Evolutionary conservation across 2,888 invertebrate genomes (phyloP), one percentile per base, ranked within the genome.

Genomic region (Netelia fuscicornis): DNA sequence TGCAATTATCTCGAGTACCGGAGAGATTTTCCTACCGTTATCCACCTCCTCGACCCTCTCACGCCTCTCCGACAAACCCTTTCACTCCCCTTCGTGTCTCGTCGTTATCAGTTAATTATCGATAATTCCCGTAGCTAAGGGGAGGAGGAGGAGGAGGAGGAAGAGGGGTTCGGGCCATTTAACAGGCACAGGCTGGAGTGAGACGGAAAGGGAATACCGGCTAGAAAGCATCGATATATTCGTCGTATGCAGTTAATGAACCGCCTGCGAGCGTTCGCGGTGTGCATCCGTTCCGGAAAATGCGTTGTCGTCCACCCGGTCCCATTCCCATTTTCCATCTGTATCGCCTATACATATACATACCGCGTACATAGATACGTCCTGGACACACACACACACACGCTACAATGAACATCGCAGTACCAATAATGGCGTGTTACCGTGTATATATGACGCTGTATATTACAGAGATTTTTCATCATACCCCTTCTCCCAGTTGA

Each of bases 91-190:
- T 20, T 20, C 30, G 17, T 37, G 17, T 48, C 37, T 48, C 79
- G 72, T 80, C 85, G 82, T 85, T 82, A 85, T 85, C 85, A 85
- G 85, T 85, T 80, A 85, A 85, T 85, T 85, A 85, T 85, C 82
- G 85, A 82, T 85, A 82, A 85, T 82, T 82, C 79, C 78, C 85
- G 60, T 54, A 44, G 62, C 72, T 77, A 56, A 56, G 67, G 60
- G 60, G 67, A 60, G 20, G 37, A 37, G 37, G 37, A 6, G 6
- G 37, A 6, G 6, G 37, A 6, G 37, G 37, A 37, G 37, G 37
- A 6, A 6, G 37, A 6, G 37, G 37, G 6, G 37, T 1, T 37
- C 37, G 37, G 85, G 78, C 84, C 81, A 78, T 81, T 62, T 20
- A 56, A 56, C 58, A n/a, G 8, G 64, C 9, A 44, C 23, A 64